phyloP scores from a whole-genome alignment of 2,113 vertebrate genomes.

The Miniopterus natalensis region DNA sequence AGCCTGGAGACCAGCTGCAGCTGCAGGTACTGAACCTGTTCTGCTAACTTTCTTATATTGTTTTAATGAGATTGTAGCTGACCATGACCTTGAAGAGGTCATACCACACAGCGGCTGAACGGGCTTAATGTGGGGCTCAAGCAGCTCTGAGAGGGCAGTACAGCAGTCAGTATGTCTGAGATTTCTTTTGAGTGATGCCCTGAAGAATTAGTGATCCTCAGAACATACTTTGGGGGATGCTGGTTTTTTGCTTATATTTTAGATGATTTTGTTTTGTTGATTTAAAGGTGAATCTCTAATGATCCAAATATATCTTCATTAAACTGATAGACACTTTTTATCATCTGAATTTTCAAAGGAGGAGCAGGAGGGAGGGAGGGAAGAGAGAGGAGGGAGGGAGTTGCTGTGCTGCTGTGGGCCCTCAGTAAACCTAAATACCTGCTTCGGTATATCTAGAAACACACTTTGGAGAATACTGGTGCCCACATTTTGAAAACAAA shows the following conservation, averaged over 20 bases:
- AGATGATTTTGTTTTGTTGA: conserved; percentile 21
- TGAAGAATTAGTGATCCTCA: conserved; percentile 8
- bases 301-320: neutral
- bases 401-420: neutral
- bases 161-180: neutral
- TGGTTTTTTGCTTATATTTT: conserved; percentile 8
- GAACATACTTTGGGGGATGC: neutral
- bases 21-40: neutral
- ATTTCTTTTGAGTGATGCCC: neutral
- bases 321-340: neutral
- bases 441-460: neutral
- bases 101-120: neutral
- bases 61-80: neutral
- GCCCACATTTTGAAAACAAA: conserved; percentile 48
- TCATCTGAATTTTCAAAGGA: neutral
- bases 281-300: conserved; percentile 21
- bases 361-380: neutral
- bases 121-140: neutral
- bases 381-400: neutral
- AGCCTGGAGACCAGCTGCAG: neutral
- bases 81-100: neutral
- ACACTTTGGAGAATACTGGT: neutral
- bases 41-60: neutral
- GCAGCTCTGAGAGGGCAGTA: neutral
- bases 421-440: conserved; percentile 49